These are phyloP conservation scores for Lates japonicus DNA, from an alignment of 2,797 vertebrate species.

Conservation along the genomic window DNA sequence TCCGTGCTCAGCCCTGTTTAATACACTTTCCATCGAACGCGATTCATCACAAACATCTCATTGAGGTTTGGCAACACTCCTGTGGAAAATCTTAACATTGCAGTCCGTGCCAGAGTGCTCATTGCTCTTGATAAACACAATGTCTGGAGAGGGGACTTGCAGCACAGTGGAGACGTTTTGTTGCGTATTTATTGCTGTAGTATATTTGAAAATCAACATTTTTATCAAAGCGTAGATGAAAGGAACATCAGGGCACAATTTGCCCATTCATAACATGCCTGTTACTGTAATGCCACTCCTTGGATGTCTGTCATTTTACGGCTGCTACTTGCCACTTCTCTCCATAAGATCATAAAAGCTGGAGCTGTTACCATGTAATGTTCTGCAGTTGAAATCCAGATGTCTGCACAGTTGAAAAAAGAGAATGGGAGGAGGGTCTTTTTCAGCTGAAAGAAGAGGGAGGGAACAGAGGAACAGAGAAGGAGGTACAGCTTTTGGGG, in stretches of 20 bases:
- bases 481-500: slow-evolving; percentile 21
- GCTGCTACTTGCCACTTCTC: slow-evolving; percentile 67
- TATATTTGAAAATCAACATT: slow-evolving; percentile 27
- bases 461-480: slow-evolving; percentile 1
- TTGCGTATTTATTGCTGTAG: slow-evolving; percentile 26
- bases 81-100: slow-evolving; percentile 81
- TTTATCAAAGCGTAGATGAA: slow-evolving; percentile 32
- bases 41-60: slow-evolving; percentile 74
- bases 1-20: slow-evolving; percentile 53
- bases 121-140: slow-evolving; percentile 71
- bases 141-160: slow-evolving; percentile 42
- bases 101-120: slow-evolving; percentile 61
- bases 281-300: slow-evolving; percentile 35
- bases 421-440: slow-evolving; percentile 37
- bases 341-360: slow-evolving; percentile 67
- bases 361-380: slow-evolving; percentile 56
- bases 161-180: slow-evolving; percentile 11
- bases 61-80: slow-evolving; percentile 71
- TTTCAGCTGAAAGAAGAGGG: slow-evolving; percentile 37
- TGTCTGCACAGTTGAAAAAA: slow-evolving; percentile 66
- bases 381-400: slow-evolving; percentile 77
- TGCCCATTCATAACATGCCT: slow-evolving; percentile 39
- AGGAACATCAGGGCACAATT: slow-evolving; percentile 41
- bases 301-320: slow-evolving; percentile 60
- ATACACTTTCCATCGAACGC: slow-evolving; percentile 73